Conservation (phyloP, 1,140 invertebrate genomes). For the Pseudobourletiella spinata region DNA sequence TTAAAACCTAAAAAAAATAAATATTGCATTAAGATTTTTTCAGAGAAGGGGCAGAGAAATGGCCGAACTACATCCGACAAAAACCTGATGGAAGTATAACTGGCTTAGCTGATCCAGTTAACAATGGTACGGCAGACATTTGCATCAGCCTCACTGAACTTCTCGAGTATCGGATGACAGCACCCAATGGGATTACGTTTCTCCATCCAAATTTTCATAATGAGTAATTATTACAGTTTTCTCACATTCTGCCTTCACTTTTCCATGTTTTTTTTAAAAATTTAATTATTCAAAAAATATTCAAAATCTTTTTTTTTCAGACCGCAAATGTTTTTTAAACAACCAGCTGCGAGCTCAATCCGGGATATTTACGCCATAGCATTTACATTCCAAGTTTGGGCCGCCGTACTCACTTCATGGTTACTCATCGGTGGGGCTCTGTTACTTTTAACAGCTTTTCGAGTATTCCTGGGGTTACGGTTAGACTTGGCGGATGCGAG, state of each 20-base stretch:
- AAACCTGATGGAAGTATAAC: slow-evolving; percentile 15
- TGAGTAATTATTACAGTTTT: slow-evolving; percentile 10
- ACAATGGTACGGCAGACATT: slow-evolving; percentile 18
- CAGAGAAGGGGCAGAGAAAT: slow-evolving; percentile 4
- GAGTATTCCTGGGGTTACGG: too few species aligned
- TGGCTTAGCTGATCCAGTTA: slow-evolving; percentile 19
- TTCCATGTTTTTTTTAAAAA: slow-evolving; percentile 8
- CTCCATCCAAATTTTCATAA: slow-evolving; percentile 14
- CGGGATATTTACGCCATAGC: slow-evolving; percentile 31
- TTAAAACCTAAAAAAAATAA: too few species aligned
- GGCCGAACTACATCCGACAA: slow-evolving; percentile 8
- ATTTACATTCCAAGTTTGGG: slow-evolving; percentile 19
- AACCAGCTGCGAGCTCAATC: slow-evolving; percentile 47
- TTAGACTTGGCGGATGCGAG: slow-evolving; percentile 18
- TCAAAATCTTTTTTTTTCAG: slow-evolving; percentile 3
- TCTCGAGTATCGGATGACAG: slow-evolving; percentile 2
- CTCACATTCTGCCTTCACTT: too few species aligned
- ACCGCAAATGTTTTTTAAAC: slow-evolving; percentile 40
- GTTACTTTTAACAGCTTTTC: too few species aligned
- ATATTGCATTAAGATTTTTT: not conserved
- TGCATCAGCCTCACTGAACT: slow-evolving; percentile 16
- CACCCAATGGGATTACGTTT: not conserved
- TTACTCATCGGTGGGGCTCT: slow-evolving; percentile 12
- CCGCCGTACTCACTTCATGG: slow-evolving; percentile 7
- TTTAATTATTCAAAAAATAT: not conserved